A percentile compares a stretch with the other conserved stretches of the same genome.
Evolutionary conservation across 2,113 vertebrate genomes (phyloP).

Genomic region (Campylomormyrus tamandua): DNA sequence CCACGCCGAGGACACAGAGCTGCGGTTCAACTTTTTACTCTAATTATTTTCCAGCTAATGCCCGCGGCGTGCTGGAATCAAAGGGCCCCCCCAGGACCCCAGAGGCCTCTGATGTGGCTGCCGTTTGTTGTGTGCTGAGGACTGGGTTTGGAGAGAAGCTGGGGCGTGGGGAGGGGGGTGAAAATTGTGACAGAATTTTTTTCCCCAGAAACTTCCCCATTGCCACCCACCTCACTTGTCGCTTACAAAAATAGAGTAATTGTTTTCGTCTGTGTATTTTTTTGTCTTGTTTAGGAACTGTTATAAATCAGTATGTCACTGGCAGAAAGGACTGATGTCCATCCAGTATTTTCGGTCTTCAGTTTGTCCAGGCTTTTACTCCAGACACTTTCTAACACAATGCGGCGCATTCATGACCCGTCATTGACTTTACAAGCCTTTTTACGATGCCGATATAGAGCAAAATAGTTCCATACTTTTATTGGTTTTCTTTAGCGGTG

Average conservation of each 20-base stretch:
- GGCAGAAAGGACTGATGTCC: slow-evolving; percentile 36
- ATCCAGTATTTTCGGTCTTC: slow-evolving; percentile 25
- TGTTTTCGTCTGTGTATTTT: slow-evolving; percentile 77
- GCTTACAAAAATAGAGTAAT: slow-evolving; percentile 83
- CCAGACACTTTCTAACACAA: slow-evolving; percentile 26
- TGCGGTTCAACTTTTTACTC: slow-evolving; percentile 97
- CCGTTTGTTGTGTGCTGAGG: slow-evolving; percentile 80
- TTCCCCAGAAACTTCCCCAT: slow-evolving; percentile 61
- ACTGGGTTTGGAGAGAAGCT: slow-evolving; percentile 45
- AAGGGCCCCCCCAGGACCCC: slow-evolving; percentile 75
- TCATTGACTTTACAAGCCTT: slow-evolving; percentile 1
- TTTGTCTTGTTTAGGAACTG: slow-evolving; percentile 62
- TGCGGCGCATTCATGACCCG: slow-evolving; percentile 11
- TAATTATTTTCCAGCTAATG: slow-evolving; percentile 91
- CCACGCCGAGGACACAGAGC: slow-evolving; percentile 69
- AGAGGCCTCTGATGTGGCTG: slow-evolving; percentile 85
- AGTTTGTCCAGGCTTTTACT: slow-evolving; percentile 27
- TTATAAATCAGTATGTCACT: slow-evolving; percentile 71
- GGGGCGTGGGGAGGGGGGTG: slow-evolving; percentile 35
- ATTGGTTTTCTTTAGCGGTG: neutral
- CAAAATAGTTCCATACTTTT: neutral
- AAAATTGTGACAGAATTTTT: slow-evolving; percentile 71
- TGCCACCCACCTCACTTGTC: slow-evolving; percentile 83
- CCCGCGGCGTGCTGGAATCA: slow-evolving; percentile 84
- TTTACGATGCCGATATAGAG: neutral